Base-by-base conservation (phyloP, 2,888 invertebrate genomes). In the Papilio protenor region DNA sequence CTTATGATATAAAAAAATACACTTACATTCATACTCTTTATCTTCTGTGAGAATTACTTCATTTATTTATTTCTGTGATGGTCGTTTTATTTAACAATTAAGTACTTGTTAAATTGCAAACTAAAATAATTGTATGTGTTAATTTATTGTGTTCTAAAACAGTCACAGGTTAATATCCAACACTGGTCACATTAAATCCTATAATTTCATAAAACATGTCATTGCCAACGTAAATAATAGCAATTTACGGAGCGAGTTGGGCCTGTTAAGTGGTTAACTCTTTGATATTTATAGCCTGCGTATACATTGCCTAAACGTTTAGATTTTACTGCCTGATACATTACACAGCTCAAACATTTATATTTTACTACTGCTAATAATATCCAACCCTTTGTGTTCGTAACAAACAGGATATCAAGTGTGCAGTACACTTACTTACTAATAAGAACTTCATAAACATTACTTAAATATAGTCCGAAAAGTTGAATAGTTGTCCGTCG, bases 141-240 rank as follows among this genome's bases (percentile, higher is more conserved):
- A 61, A 61, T 14, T 64, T 64, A 64, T 33, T 33, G 61, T 18
- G 33, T 64, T 64, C 61, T 64, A 64, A 61, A 64, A 64, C 33
- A 64, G 16, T 59, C 16, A 64, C 33, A 64, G 2, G 33, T 33
- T 64, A 64, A 16, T 64, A 6, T 27, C 16, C 33, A 59, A 23
- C 59, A 23, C 8, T 59, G 64, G n/a, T 66, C 18, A 66, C 64
- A 40, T 61, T 61, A 64, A 66, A 66, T 66, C n/a, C n/a, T 2
- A 66, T 66, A n/a, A 66, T 66, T 33, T 61, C 40, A 61, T 61
- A 10, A 40, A 64, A 64, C 0, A 40, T 66, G 64, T 66, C 40
- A 40, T 40, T 8, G 61, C 33, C 6, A 18, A 64, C 61, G 33
- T 64, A 64, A 64, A 33, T 64, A 18, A 66, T 66, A n/a, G 33